Evolutionary conservation across 2,113 vertebrate genomes (phyloP).

Genomic region (Chaetops frenatus): DNA sequence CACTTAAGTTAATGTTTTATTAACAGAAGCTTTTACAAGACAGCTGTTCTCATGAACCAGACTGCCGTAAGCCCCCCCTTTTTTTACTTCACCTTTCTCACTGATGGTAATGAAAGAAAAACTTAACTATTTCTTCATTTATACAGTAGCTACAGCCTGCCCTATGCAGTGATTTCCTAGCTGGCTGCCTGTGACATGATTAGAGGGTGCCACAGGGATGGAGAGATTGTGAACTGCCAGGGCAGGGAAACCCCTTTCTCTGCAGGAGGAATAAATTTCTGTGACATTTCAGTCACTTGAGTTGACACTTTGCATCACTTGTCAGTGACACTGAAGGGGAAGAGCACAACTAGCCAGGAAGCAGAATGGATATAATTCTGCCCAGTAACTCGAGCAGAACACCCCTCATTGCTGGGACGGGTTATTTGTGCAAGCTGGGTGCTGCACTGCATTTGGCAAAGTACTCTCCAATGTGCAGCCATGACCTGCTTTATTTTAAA

Average conservation of each 20-base stretch:
- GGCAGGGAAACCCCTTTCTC: not conserved
- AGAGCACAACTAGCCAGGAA: not conserved
- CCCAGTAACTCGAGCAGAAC: not conserved
- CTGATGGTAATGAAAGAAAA: not conserved
- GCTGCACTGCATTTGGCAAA: not conserved
- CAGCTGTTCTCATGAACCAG: not conserved
- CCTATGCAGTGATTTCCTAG: not conserved
- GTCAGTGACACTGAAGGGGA: not conserved
- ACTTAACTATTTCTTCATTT: not conserved
- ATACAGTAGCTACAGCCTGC: not conserved
- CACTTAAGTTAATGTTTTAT: conserved; percentile 34
- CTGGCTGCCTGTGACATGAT: not conserved
- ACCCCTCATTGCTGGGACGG: not conserved
- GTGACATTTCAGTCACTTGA: not conserved
- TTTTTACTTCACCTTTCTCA: not conserved
- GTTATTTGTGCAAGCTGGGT: not conserved
- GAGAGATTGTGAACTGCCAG: not conserved
- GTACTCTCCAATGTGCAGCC: not conserved
- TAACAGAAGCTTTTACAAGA: conserved; percentile 4
- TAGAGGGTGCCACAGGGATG: not conserved
- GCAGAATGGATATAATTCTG: not conserved
- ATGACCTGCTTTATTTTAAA: not conserved
- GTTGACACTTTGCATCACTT: not conserved
- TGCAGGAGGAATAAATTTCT: not conserved
- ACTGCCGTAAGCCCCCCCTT: not conserved